Conservation (phyloP, 2,797 vertebrate genomes). For the Pseudomugil tenellus region DNA sequence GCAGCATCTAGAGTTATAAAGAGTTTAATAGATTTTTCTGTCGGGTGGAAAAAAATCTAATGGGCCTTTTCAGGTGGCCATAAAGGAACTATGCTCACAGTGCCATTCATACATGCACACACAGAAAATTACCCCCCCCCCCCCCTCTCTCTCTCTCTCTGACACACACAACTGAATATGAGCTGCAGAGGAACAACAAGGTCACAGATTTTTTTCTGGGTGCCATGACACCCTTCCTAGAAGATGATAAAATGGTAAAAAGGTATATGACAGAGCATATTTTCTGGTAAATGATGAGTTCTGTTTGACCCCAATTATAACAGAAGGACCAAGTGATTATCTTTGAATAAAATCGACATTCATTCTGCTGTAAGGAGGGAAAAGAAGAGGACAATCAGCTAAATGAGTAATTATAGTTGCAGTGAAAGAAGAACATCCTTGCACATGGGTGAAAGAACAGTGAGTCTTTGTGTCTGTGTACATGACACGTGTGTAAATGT, state of each 20-base stretch:
- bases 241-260: slow-evolving; percentile 61
- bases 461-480: slow-evolving; percentile 31
- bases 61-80: slow-evolving; percentile 34
- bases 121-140: too few relatives aligned
- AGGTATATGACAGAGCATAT: slow-evolving; percentile 35
- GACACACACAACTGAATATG: slow-evolving; percentile 31
- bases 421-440: slow-evolving; percentile 16
- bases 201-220: slow-evolving; percentile 42
- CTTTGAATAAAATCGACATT: slow-evolving; percentile 22
- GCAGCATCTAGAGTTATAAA: slow-evolving; percentile 14
- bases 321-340: slow-evolving; percentile 54
- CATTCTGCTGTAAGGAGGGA: slow-evolving; percentile 20
- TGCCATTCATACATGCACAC: not conserved
- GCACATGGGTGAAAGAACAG: slow-evolving; percentile 10
- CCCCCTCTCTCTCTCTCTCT: too few relatives aligned
- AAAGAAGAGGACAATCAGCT: slow-evolving; percentile 24
- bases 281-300: slow-evolving; percentile 67
- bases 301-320: slow-evolving; percentile 76
- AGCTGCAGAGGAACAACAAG: slow-evolving; percentile 63
- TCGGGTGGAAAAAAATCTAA: slow-evolving; percentile 53
- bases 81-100: not conserved
- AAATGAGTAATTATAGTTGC: slow-evolving; percentile 26
- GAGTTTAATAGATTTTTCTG: slow-evolving; percentile 53
- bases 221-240: slow-evolving; percentile 37
- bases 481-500: slow-evolving; percentile 9